These are phyloP conservation scores for Mamestra brassicae DNA, from an alignment of 2,888 invertebrate genomes.

Conservation along the genomic window DNA sequence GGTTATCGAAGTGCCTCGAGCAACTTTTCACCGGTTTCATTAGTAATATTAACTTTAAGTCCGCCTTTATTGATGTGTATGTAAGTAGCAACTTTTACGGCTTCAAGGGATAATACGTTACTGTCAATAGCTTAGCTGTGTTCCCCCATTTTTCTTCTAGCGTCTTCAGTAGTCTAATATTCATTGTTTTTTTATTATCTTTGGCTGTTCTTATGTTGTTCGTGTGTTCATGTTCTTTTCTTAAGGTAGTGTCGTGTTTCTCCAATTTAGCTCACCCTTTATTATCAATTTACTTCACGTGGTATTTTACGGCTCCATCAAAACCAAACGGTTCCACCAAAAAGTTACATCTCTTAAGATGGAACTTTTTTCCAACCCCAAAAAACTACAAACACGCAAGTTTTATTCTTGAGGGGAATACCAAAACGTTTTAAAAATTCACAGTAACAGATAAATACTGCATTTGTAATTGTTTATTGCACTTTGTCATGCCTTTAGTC, in stretches of 20 bases:
- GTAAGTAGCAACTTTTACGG: conserved; percentile 42
- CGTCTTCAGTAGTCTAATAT: neutral
- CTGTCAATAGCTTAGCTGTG: neutral
- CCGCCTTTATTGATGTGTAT: conserved; percentile 27
- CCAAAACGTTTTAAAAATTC: conserved; percentile 40
- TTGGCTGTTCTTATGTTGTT: neutral
- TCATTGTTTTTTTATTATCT: neutral
- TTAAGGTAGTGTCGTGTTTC: neutral
- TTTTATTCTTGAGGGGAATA: conserved; percentile 31
- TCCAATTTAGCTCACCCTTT: conserved; percentile 4
- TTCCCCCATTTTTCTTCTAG: neutral
- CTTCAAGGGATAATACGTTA: conserved; percentile 20
- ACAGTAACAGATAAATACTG: conserved; percentile 37
- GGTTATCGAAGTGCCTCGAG: conserved; percentile 21
- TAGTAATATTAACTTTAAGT: conserved; percentile 20
- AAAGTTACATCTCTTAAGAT: neutral
- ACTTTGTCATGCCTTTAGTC: conserved; percentile 17
- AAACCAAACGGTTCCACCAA: too few species aligned
- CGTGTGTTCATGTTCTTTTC: neutral
- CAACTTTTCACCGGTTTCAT: conserved; percentile 35
- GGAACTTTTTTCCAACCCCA: conserved; percentile 4
- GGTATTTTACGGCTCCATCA: conserved; percentile 25
- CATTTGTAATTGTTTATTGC: conserved; percentile 37
- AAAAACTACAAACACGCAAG: conserved; percentile 33
- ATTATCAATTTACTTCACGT: neutral